These are phyloP conservation scores for Halichoerus grypus DNA, from an alignment of 2,113 vertebrate species.

Conservation along the genomic window DNA sequence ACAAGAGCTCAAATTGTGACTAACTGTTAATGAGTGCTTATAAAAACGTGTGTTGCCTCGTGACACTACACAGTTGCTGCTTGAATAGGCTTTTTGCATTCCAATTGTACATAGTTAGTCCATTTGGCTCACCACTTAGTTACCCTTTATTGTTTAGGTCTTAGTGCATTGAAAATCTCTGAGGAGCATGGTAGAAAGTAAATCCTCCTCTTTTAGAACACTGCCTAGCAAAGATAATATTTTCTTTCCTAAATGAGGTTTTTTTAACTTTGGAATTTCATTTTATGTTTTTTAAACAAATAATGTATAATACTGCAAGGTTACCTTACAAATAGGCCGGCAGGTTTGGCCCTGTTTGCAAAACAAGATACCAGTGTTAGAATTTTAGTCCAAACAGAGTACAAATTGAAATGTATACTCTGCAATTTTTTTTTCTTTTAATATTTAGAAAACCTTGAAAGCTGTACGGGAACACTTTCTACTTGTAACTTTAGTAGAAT, in stretches of 20 bases:
- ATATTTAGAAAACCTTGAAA: not conserved
- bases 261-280: not conserved
- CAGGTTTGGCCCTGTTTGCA: slow-evolving; percentile 1
- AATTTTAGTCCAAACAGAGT: slow-evolving; percentile 17
- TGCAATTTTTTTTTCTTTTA: not conserved
- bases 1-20: slow-evolving; percentile 65
- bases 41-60: slow-evolving; percentile 57
- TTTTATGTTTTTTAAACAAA: slow-evolving; percentile 36
- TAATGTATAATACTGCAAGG: not conserved
- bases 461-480: slow-evolving; percentile 4
- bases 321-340: slow-evolving; percentile 33
- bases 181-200: slow-evolving; percentile 13
- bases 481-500: slow-evolving; percentile 51
- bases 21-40: slow-evolving; percentile 70
- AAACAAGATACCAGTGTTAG: slow-evolving; percentile 53
- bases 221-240: slow-evolving; percentile 1
- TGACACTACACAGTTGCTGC: slow-evolving; percentile 12
- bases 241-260: slow-evolving; percentile 46
- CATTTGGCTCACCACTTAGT: not conserved
- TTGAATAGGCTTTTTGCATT: slow-evolving; percentile 61
- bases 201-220: not conserved
- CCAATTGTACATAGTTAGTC: slow-evolving; percentile 47
- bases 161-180: not conserved
- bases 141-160: not conserved
- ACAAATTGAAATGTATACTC: not conserved